phyloP scores from a whole-genome alignment of 1,140 invertebrate genomes.

The Heliothis subflexa region DNA sequence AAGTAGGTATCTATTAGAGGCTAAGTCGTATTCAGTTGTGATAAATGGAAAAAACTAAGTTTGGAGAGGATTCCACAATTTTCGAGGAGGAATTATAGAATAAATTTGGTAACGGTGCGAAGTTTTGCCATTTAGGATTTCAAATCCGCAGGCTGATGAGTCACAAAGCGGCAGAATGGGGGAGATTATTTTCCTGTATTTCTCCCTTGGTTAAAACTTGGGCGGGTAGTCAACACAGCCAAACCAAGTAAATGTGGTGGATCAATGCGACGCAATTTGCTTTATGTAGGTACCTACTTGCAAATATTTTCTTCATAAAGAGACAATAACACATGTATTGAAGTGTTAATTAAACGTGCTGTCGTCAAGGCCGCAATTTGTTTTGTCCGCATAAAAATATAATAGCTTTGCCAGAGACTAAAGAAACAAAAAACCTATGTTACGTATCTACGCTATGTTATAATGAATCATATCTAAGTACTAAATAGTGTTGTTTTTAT shows the following conservation, averaged over 20 bases:
- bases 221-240: not conserved
- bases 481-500: slow-evolving; percentile 11
- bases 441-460: not conserved
- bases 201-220: not conserved
- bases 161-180: not conserved
- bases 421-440: not conserved
- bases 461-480: slow-evolving; percentile 18
- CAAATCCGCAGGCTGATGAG: not conserved
- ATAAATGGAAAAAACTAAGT: not conserved
- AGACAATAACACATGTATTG: slow-evolving; percentile 11
- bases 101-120: not conserved
- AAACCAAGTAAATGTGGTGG: not conserved
- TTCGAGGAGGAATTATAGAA: not conserved
- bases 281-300: not conserved
- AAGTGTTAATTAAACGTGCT: slow-evolving; percentile 25
- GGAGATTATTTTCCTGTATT: not conserved
- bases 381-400: slow-evolving; percentile 15
- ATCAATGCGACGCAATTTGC: not conserved
- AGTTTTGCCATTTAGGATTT: slow-evolving; percentile 13
- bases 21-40: not conserved
- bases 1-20: no score
- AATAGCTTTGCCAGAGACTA: not conserved
- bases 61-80: not conserved
- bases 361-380: slow-evolving; percentile 12
- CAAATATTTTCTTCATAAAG: slow-evolving; percentile 19